phyloP scores from a whole-genome alignment of 2,888 invertebrate genomes.

The Petrolisthes cinctipes region DNA sequence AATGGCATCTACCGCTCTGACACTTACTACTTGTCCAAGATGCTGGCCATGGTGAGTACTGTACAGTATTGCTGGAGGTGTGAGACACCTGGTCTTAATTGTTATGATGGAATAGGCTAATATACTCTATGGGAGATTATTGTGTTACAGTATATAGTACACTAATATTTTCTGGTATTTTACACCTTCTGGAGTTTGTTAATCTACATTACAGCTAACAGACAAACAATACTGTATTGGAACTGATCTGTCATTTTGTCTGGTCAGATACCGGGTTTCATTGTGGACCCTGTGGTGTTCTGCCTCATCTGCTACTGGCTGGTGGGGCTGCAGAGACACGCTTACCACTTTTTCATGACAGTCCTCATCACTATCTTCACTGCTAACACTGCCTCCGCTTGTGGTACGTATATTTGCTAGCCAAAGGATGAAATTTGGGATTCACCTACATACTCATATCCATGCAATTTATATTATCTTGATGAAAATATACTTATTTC shows the following conservation, averaged over 20 bases:
- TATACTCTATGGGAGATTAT: no score
- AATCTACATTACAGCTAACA: neutral
- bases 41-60: conserved; percentile 81
- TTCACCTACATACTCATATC: no score
- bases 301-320: conserved; percentile 87
- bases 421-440: no score
- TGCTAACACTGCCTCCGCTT: conserved; percentile 87
- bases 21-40: conserved; percentile 84
- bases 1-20: conserved; percentile 86
- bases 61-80: neutral
- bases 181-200: no score
- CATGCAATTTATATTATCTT: no score
- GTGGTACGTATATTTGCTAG: conserved; percentile 75
- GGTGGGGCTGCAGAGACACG: conserved; percentile 79
- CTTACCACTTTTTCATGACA: conserved; percentile 80
- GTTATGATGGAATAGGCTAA: no score
- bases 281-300: conserved; percentile 86
- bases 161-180: no score
- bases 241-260: neutral
- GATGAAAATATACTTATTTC: no score
- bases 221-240: neutral
- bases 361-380: conserved; percentile 80
- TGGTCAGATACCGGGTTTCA: conserved; percentile 83
- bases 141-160: no score
- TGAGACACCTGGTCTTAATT: no score